Evolutionary conservation across 2,797 vertebrate genomes (phyloP).

Genomic region (Crypturellus tataupa): DNA sequence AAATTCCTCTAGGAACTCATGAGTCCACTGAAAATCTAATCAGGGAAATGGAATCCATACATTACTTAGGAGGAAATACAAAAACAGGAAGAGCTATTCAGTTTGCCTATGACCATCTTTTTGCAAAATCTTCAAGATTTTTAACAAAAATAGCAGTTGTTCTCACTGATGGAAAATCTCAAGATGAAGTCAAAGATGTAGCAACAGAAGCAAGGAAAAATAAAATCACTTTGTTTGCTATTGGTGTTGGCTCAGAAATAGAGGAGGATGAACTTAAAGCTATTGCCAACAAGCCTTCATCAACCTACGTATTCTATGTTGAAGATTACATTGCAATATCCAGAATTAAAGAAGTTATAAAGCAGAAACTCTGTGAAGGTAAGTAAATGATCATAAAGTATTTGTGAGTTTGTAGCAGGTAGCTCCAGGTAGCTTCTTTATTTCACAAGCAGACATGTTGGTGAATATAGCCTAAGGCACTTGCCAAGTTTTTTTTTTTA

Average conservation of each 20-base stretch:
- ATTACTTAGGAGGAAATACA: constrained; percentile 96
- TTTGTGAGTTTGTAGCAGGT: background rate
- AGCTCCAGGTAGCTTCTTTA: background rate
- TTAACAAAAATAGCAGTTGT: constrained; percentile 95
- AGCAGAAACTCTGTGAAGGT: constrained; percentile 99
- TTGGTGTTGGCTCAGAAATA: constrained; percentile 93
- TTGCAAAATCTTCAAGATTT: constrained; percentile 91
- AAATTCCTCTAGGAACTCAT: constrained; percentile 92
- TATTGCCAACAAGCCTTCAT: constrained; percentile 95
- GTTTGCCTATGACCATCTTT: constrained; percentile 92
- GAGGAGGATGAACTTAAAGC: constrained; percentile 90
- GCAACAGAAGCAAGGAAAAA: constrained; percentile 93
- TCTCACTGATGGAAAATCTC: constrained; percentile 96
- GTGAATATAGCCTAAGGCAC: background rate
- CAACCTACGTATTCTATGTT: constrained; percentile 95
- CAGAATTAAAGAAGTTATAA: constrained; percentile 95
- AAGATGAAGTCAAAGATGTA: constrained; percentile 92
- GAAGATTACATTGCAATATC: constrained; percentile 97
- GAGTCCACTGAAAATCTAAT: constrained; percentile 86
- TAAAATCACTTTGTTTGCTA: constrained; percentile 94
- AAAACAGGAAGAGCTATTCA: constrained; percentile 93
- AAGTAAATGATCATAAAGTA: constrained; percentile 27
- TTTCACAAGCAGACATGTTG: background rate
- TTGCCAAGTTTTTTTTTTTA: background rate
- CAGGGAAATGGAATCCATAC: constrained; percentile 89